Conservation (phyloP, 2,113 vertebrate species). For the Macroglossus sobrinus region DNA sequence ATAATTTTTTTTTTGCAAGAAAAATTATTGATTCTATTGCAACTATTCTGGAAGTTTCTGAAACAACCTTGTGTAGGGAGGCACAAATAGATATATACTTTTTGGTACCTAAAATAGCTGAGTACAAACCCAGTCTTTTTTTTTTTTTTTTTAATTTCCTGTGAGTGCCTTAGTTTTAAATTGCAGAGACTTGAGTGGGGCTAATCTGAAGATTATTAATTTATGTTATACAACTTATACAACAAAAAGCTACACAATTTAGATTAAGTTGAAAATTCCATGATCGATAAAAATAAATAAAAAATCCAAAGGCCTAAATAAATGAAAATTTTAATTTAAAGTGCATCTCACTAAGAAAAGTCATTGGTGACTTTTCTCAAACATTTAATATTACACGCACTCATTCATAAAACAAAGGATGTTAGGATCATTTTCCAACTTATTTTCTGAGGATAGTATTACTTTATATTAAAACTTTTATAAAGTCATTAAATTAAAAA, state of each 20-base stretch:
- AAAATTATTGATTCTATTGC: not conserved
- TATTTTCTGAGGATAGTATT: not conserved
- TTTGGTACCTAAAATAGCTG: not conserved
- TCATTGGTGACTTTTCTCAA: not conserved
- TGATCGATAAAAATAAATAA: not conserved
- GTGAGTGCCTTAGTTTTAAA: not conserved
- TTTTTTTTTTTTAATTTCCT: not conserved
- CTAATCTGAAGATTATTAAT: not conserved
- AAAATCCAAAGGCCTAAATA: not conserved
- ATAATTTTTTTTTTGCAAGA: not conserved
- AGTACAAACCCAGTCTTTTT: not conserved
- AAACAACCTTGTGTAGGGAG: not conserved
- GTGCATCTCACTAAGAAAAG: not conserved
- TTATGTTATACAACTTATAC: not conserved
- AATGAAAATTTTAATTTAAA: slow-evolving; percentile 6
- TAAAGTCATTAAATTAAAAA: not conserved
- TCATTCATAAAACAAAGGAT: not conserved
- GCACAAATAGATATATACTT: not conserved
- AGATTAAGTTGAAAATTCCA: not conserved
- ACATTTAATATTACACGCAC: not conserved
- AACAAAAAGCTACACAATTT: not conserved
- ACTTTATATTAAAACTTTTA: not conserved
- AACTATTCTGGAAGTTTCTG: not conserved
- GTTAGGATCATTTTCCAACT: not conserved
- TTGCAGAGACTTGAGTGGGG: not conserved